Evolutionary conservation across 2,888 invertebrate species (phyloP), one percentile per base, ranked within the genome.

Genomic region (Heliconius ethilla): DNA sequence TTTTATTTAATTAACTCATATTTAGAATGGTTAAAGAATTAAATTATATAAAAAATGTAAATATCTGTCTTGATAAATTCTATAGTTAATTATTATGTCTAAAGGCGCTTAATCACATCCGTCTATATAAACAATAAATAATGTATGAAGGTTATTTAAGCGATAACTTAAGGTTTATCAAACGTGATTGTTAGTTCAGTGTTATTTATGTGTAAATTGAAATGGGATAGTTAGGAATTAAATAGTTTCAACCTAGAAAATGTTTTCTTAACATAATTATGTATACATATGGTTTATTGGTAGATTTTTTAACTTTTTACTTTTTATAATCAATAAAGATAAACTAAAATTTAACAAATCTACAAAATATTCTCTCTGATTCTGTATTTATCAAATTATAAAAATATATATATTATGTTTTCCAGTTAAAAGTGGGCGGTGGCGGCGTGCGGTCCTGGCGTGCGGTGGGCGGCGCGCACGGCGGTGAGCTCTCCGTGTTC

Each of bases 401-500:
- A 45, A 45, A 45, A 45, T 5, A 45, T 15, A 5, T 45, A 45
- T 45, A 4, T 45, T 45, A 45, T 45, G 1, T 15, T 80, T 89
- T 95, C 25, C 96, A 97, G 97, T 90, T 97, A 94, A 97, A 97
- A 91, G 96, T 97, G 87, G 95, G 96, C 87, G 96, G 96, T 75
- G 90, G 90, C 83, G 92, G 96, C 72, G 96, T 97, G 88, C 96
- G 96, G 78, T 96, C 96, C 84, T 97, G 97, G 97, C 95, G 97
- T 84, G 95, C 96, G 86, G 96, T 96, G 86, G 96, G 96, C 85
- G 94, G 96, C 89, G 96, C 93, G 86, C 90, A 89, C 86, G 92
- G 96, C 84, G 97, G 96, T 74, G 97, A 97, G 93, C 95, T 97
- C 83, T 96, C 97, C 85, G 97, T 97, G 81, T 97, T 96, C 93